phyloP scores from a whole-genome alignment of 2,888 invertebrate genomes.

The Willowsia nigromaculata region DNA sequence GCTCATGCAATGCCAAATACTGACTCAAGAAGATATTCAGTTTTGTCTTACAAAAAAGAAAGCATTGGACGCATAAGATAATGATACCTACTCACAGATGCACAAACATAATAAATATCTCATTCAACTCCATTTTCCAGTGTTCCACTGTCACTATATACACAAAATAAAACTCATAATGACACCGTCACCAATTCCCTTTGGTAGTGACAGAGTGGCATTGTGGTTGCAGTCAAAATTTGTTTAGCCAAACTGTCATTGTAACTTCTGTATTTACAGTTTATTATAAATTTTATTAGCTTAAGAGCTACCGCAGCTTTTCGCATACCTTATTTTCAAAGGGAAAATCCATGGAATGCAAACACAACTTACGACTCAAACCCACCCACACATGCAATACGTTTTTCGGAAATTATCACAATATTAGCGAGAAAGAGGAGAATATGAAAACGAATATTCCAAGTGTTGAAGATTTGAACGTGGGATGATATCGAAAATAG shows the following conservation, averaged over 20 bases:
- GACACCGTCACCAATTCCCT: not conserved
- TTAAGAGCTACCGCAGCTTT: not conserved
- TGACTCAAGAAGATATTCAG: not conserved
- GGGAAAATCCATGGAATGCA: not conserved
- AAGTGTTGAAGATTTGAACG: too few species aligned
- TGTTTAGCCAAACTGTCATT: not conserved
- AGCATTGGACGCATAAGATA: too few species aligned
- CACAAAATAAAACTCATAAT: not conserved
- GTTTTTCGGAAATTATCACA: not conserved
- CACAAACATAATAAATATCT: not conserved
- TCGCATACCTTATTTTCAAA: not conserved
- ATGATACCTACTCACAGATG: too few species aligned
- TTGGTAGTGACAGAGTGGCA: not conserved
- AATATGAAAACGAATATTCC: too few species aligned
- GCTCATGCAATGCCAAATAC: not conserved
- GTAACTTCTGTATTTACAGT: not conserved
- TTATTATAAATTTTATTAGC: not conserved
- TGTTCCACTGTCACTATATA: not conserved
- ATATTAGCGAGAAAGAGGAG: not conserved
- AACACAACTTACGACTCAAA: not conserved
- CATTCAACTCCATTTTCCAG: not conserved
- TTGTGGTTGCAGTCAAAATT: not conserved
- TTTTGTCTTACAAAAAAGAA: not conserved
- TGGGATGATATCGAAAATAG: too few species aligned
- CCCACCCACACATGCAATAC: not conserved